phyloP scores from a whole-genome alignment of 2,888 invertebrate species.

The Rhyacophila evoluta region DNA sequence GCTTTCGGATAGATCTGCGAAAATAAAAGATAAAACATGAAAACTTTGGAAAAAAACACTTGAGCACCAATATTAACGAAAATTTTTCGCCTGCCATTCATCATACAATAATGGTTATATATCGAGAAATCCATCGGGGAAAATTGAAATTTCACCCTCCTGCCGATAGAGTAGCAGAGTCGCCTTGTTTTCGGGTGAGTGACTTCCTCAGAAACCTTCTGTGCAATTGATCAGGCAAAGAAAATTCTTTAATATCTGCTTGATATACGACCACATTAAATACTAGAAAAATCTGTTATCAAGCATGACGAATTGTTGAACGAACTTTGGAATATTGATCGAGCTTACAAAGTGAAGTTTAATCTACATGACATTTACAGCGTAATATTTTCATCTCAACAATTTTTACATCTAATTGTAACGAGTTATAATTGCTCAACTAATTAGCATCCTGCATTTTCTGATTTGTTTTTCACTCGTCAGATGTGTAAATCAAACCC shows the following conservation, averaged over 20 bases:
- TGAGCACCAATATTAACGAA: conserved; percentile 4
- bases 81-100: not conserved
- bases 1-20: not conserved
- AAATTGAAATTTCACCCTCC: not conserved
- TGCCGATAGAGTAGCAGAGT: not conserved
- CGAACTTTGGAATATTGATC: not conserved
- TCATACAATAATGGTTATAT: conserved; percentile 10
- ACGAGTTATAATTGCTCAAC: too few species aligned
- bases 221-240: conserved; percentile 17
- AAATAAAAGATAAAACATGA: not conserved
- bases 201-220: not conserved
- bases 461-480: too few species aligned
- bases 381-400: too few species aligned
- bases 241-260: conserved; percentile 8
- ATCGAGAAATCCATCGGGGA: not conserved
- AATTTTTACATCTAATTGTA: too few species aligned
- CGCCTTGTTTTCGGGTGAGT: conserved; percentile 22
- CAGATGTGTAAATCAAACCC: too few species aligned
- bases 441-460: too few species aligned
- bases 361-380: too few species aligned
- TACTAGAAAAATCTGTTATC: not conserved
- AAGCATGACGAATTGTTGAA: not conserved
- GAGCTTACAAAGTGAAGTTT: not conserved
- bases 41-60: not conserved
- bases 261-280: conserved; percentile 22